Evolutionary conservation across 2,113 vertebrate species (phyloP), one percentile per base, ranked within the genome.

Genomic region (Ameiurus melas): DNA sequence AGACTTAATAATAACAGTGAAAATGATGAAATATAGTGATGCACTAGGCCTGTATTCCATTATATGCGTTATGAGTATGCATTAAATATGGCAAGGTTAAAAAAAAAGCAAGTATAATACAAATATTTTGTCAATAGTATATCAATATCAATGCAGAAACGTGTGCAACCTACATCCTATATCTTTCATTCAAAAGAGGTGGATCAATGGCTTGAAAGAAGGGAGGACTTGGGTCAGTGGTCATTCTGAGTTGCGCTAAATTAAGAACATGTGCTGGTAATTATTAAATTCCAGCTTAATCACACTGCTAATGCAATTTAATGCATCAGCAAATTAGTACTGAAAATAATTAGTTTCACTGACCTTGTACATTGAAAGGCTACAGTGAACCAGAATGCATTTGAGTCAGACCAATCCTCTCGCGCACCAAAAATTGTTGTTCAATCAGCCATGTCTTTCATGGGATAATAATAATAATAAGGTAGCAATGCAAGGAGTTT

Each of bases 211-310:
- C 60, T 87, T 93, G 90, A 92, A 90, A 93, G 92, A 92, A 90
- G 90, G 93, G 93, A 95, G 94, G 94, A 95, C 95, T 95, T 94
- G 95, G 95, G 94, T 95, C 95, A 96, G 92, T 92, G 92, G 93
- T 94, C 93, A 92, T 92, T 94, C 93, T 94, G 94, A 95, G 93
- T 94, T 91, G 92, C 92, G 94, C 94, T 93, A 96, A 95, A 95
- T 95, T 95, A 95, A 94, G 93, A 96, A 95, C 95, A 96, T 96
- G 95, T 96, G 95, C 95, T 95, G 93, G 92, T 94, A 95, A 96
- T 96, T 95, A 96, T 95, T 92, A 95, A 94, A 95, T 93, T 94
- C 94, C 94, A 94, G 93, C 93, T 94, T 94, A 95, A 92, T 93
- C 94, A 95, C 93, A 92, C 85, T 85, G 77, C 90, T 94, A 92